Conservation (phyloP, 2,888 invertebrate species). For the Aleiodes leptofemur region DNA sequence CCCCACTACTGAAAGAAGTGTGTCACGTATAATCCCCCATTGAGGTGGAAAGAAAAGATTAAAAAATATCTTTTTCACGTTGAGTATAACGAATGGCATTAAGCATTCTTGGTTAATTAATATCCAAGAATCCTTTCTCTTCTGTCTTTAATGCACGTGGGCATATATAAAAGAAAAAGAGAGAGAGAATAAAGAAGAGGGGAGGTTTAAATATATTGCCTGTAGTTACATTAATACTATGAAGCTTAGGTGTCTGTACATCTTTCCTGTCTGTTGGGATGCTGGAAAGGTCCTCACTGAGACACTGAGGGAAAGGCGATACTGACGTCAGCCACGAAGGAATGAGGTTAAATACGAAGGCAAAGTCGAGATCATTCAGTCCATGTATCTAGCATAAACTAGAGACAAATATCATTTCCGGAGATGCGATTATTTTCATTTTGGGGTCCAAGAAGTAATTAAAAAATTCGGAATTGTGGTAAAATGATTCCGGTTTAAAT, state of each 20-base stretch:
- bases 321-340: constrained; percentile 69
- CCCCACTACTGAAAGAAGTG: not conserved
- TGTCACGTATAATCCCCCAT: constrained; percentile 25
- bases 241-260: constrained; percentile 24
- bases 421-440: no score
- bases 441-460: no score
- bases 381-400: constrained; percentile 7
- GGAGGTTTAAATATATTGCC: constrained; percentile 25
- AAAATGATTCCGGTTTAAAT: no score
- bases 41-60: not conserved
- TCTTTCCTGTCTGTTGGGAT: constrained; percentile 48
- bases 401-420: constrained; percentile 6
- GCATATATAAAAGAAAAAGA: constrained; percentile 1
- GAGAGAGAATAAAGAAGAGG: not conserved
- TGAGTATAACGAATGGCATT: constrained; percentile 9
- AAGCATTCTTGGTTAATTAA: constrained; percentile 29
- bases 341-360: constrained; percentile 71
- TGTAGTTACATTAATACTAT: constrained; percentile 20
- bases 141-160: constrained; percentile 29
- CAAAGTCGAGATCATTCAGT: constrained; percentile 60
- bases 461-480: no score
- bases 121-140: constrained; percentile 55
- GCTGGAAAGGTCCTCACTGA: constrained; percentile 63
- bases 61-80: constrained; percentile 3
- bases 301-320: constrained; percentile 66